Evolutionary conservation across 1,140 invertebrate genomes (phyloP).

Genomic region (Choristoneura fumiferana): DNA sequence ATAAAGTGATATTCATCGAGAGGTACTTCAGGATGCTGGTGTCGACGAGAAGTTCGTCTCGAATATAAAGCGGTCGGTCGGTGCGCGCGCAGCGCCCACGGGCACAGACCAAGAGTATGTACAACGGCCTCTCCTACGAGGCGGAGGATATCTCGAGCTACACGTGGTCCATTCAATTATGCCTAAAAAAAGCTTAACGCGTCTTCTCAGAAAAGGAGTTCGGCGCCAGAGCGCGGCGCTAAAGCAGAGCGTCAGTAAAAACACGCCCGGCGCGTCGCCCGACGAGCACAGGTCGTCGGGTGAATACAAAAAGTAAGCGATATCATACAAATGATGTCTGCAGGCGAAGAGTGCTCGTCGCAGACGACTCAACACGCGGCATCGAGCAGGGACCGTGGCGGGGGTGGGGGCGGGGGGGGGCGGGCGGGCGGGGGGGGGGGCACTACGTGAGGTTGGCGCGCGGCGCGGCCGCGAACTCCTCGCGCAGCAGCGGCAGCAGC

Average conservation of each 20-base stretch:
- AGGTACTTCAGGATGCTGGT: not conserved
- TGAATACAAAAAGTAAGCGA: not conserved
- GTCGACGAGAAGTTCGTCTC: not conserved
- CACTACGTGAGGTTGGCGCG: constrained; percentile 21
- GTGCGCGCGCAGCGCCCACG: too few species aligned
- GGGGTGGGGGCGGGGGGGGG: not conserved
- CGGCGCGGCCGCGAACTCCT: constrained; percentile 15
- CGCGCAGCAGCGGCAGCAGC: constrained; percentile 6
- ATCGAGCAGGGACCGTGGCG: not conserved
- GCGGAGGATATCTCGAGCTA: constrained; percentile 11
- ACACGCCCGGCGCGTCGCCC: too few species aligned
- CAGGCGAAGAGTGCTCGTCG: not conserved
- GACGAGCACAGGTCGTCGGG: not conserved
- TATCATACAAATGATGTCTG: not conserved
- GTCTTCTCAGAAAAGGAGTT: not conserved
- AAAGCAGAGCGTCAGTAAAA: too few species aligned
- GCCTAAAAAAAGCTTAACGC: not conserved
- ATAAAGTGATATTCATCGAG: constrained; percentile 6
- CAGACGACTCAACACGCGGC: too few species aligned
- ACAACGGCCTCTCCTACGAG: not conserved
- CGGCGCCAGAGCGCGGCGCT: too few species aligned
- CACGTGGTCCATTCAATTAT: constrained; percentile 9
- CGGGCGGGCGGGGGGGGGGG: not conserved
- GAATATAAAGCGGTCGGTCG: too few species aligned
- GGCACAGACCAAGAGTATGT: too few species aligned